Evolutionary conservation across 1,140 invertebrate species (phyloP).

Genomic region (Cylas formicarius): DNA sequence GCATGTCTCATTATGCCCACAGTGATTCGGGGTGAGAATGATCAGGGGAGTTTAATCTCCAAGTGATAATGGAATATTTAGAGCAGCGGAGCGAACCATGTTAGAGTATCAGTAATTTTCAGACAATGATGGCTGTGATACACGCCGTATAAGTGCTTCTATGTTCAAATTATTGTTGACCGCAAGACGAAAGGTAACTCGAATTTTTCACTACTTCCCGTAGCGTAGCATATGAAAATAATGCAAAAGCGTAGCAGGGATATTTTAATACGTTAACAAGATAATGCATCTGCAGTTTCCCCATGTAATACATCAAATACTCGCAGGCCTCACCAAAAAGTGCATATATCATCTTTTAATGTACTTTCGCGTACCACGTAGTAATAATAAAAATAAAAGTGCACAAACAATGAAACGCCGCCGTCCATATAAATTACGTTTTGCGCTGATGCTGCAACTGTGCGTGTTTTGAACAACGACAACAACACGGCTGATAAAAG

Average conservation of each 20-base stretch:
- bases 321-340: constrained; percentile 16
- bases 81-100: too few relatives aligned
- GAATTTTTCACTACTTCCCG: too few relatives aligned
- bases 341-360: constrained; percentile 25
- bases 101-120: too few relatives aligned
- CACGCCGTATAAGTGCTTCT: too few relatives aligned
- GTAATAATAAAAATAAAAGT: constrained; percentile 23
- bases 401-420: constrained; percentile 24
- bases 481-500: too few relatives aligned
- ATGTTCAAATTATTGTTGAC: too few relatives aligned
- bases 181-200: too few relatives aligned
- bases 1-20: constrained; percentile 34
- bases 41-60: too few relatives aligned
- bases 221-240: too few relatives aligned
- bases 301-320: constrained; percentile 21
- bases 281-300: constrained; percentile 22
- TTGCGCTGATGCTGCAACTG: constrained; percentile 25
- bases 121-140: too few relatives aligned
- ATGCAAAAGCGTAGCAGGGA: constrained; percentile 17
- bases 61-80: too few relatives aligned
- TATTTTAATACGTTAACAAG: constrained; percentile 21
- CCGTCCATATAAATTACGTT: constrained; percentile 28
- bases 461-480: too few relatives aligned
- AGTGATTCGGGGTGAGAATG: constrained; percentile 3
- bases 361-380: constrained; percentile 18